phyloP scores from a whole-genome alignment of 2,888 invertebrate species.

The Cheilosia vernalis region DNA sequence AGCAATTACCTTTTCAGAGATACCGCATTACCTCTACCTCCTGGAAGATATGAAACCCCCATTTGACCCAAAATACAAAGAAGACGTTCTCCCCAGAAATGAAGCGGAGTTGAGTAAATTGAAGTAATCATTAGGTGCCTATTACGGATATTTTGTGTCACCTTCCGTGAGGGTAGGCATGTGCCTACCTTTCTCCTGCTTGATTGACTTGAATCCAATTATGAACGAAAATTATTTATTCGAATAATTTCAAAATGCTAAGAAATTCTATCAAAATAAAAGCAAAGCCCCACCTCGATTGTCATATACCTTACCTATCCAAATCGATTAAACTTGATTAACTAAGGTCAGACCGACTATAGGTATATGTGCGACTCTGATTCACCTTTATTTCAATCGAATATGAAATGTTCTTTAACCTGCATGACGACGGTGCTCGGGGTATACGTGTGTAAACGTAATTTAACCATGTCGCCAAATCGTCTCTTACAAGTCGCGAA shows the following conservation, averaged over 20 bases:
- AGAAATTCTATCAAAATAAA: not conserved
- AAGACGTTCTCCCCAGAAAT: not conserved
- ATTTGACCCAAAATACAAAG: not conserved
- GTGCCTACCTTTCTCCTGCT: not conserved
- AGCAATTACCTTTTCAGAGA: not conserved
- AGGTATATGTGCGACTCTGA: not conserved
- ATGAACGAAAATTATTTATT: not conserved
- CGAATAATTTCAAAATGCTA: not conserved
- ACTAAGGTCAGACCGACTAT: constrained; percentile 19
- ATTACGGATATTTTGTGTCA: not conserved
- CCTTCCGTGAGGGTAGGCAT: not conserved
- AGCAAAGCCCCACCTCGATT: not conserved
- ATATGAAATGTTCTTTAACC: constrained; percentile 43
- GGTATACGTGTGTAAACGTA: constrained; percentile 38
- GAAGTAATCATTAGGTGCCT: not conserved
- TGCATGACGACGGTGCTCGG: not conserved
- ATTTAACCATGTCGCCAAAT: constrained; percentile 50
- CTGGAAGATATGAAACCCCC: not conserved
- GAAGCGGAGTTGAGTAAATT: not conserved
- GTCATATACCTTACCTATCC: not conserved
- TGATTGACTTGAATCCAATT: not conserved
- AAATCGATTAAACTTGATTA: constrained; percentile 16
- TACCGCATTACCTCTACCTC: no score
- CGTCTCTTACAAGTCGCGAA: constrained; percentile 30
- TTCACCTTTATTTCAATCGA: constrained; percentile 40